These are phyloP conservation scores for Sinocyclocheilus grahami DNA, from an alignment of 2,113 vertebrate genomes.

Conservation along the genomic window DNA sequence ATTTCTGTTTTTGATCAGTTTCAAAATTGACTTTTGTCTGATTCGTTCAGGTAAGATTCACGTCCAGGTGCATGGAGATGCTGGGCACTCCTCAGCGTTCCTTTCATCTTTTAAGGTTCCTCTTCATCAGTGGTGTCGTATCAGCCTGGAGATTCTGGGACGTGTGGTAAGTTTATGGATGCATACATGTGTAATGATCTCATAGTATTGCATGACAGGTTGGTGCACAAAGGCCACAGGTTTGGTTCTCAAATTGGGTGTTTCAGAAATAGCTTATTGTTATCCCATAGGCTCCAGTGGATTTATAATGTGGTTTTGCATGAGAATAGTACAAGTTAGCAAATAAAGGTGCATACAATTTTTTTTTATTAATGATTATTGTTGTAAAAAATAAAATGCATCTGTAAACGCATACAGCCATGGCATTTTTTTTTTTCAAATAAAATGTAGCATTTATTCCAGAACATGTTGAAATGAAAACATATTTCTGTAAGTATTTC, in stretches of 20 bases:
- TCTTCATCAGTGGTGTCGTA: constrained; percentile 72
- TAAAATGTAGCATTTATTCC: too few species aligned
- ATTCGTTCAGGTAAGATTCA: constrained; percentile 70
- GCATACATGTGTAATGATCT: background rate
- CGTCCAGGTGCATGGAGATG: constrained; percentile 67
- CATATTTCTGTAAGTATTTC: too few species aligned
- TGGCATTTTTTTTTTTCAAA: too few species aligned
- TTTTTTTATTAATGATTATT: too few species aligned
- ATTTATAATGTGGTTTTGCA: too few species aligned
- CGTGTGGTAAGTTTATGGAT: constrained; percentile 61
- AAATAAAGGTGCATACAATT: background rate
- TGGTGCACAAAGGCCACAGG: background rate
- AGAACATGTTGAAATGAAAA: background rate
- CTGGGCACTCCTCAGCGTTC: constrained; percentile 67
- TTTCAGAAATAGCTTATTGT: background rate
- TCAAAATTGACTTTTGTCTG: background rate
- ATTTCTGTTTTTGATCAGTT: background rate
- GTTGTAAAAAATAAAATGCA: too few species aligned
- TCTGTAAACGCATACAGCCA: too few species aligned
- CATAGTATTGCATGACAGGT: background rate
- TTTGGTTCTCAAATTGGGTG: background rate
- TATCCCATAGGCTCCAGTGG: too few species aligned
- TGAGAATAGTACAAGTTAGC: too few species aligned
- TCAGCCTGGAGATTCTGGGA: constrained; percentile 65
- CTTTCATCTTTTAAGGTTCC: constrained; percentile 66